Evolutionary conservation across 1,140 invertebrate species (phyloP).

Genomic region (Lanistes nyassanus): DNA sequence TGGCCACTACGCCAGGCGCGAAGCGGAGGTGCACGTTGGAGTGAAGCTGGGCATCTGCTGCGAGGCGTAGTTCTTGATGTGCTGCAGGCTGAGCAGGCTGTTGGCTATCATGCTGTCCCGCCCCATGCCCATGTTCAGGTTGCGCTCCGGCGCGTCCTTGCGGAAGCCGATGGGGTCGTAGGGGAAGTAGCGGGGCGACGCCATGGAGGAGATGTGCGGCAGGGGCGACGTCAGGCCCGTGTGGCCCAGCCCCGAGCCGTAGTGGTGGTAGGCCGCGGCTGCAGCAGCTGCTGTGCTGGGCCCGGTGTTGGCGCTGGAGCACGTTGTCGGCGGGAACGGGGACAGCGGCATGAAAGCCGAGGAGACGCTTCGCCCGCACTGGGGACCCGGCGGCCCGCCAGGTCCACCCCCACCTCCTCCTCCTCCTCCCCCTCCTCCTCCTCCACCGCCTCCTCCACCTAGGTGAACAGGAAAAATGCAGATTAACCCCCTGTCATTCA

Average conservation of each 20-base stretch:
- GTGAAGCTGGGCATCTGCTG: slow-evolving; percentile 62
- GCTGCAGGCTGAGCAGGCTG: slow-evolving; percentile 93
- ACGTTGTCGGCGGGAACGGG: slow-evolving; percentile 52
- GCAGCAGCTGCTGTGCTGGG: slow-evolving; percentile 26
- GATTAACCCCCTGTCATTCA: no score
- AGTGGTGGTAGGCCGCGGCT: slow-evolving; percentile 50
- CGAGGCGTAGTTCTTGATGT: slow-evolving; percentile 92
- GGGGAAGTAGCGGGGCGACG: slow-evolving; percentile 75
- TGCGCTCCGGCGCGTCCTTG: slow-evolving; percentile 57
- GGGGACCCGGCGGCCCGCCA: not conserved
- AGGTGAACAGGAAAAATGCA: no score
- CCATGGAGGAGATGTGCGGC: slow-evolving; percentile 64
- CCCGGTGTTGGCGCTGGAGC: slow-evolving; percentile 33
- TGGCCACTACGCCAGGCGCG: slow-evolving; percentile 41
- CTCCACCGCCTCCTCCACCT: slow-evolving; percentile 9
- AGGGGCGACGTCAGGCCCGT: slow-evolving; percentile 55
- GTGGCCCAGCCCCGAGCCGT: slow-evolving; percentile 43
- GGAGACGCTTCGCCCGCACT: slow-evolving; percentile 40
- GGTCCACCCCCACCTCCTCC: slow-evolving; percentile 23
- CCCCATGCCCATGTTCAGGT: slow-evolving; percentile 67
- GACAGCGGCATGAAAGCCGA: slow-evolving; percentile 62
- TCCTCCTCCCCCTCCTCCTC: slow-evolving; percentile 14
- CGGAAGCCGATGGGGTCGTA: slow-evolving; percentile 92
- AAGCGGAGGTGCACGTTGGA: slow-evolving; percentile 46
- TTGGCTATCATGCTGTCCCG: slow-evolving; percentile 83